Evolutionary conservation across 2,888 invertebrate species (phyloP), one percentile per base, ranked within the genome.

Genomic region (Plagodis pulveraria): DNA sequence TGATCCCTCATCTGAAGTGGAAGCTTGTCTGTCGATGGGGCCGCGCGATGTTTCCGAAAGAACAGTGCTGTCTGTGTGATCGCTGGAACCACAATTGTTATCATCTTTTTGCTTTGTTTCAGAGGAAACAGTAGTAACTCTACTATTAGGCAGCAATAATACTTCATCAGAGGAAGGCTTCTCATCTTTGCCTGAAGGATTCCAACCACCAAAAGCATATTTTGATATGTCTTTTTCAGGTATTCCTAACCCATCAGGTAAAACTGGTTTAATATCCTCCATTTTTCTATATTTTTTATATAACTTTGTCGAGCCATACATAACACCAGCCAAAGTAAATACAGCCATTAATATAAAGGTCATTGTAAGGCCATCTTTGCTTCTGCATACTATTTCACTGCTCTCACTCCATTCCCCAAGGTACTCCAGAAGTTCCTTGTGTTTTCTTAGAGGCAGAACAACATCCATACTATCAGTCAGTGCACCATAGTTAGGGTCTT

Each of bases 221-320:
- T 93, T 93, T 5, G 84, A 79, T 62, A 82, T 79, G 66, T 91
- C 93, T 70, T 93, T 92, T 69, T 91, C 88, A 36, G 88, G 88
- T 61, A 89, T 81, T 53, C 84, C 93, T 58, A 96, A 81, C 5
- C 96, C 96, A 49, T 94, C 94, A 32, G 96, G 96, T 63, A 96
- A 81, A 69, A 94, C 94, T 10, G 95, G 94, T 74, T 94, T 94
- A 33, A 96, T 94, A 69, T 95, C 94, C 73, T 94, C 93, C 95
- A 96, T 96, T 70, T 91, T 93, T 73, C 93, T 93, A 71, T 94
- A 94, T 63, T 93, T 94, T 58, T 91, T 87, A 84, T 95, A 95
- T 34, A 94, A 74, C 76, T 95, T 95, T 66, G 80, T 86, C 6
- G 83, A 82, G 7, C 80, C 83, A 66, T 86, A 91, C 58, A 78